Base-by-base conservation (phyloP, 2,888 invertebrate genomes). In the Teleogryllus oceanicus region DNA sequence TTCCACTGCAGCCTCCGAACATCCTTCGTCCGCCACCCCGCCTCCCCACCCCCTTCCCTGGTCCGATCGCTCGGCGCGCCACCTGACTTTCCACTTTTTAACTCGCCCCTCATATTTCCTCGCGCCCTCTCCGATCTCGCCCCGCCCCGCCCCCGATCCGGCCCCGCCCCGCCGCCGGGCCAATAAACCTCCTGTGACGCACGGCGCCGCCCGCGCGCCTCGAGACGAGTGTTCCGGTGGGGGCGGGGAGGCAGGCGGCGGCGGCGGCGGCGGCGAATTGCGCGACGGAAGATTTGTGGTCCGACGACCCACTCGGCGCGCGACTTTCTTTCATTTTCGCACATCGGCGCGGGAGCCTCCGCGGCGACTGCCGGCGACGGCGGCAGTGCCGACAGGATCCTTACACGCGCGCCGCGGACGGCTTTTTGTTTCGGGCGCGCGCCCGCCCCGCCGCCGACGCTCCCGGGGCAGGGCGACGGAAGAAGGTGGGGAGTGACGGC, bases 41-140 rank as follows among this genome's bases (percentile, higher is more conserved):
- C 37, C 37, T 37, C 37, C 4, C 37, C 37, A 1, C 8, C 37
- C 37, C 37, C 37, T 8, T 37, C 37, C 37, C 37, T 8, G 37
- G 37, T 62, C 62, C 62, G n/a, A 62, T 62, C 62, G n/a, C 62
- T n/a, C 62, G 62, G 13, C 62, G 62, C n/a, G n/a, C 62, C 62
- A 62, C n/a, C 62, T 62, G 62, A 62, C 62, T 62, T n/a, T n/a
- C 62, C 62, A 62, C 62, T 62, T 62, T 62, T 62, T 62, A 62
- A 62, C 62, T 62, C 62, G 62, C 62, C 62, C 16, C 62, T 62
- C 62, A 62, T 62, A 62, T 62, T 62, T 62, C 62, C 62, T 62
- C 62, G 62, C n/a, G 62, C 16, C n/a, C 62, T n/a, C n/a, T 62
- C 62, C n/a, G 62, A 13, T n/a, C 62, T 12, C n/a, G n/a, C 12